Conservation (phyloP, 2,113 vertebrate species). For the Dolichotis patagonum region DNA sequence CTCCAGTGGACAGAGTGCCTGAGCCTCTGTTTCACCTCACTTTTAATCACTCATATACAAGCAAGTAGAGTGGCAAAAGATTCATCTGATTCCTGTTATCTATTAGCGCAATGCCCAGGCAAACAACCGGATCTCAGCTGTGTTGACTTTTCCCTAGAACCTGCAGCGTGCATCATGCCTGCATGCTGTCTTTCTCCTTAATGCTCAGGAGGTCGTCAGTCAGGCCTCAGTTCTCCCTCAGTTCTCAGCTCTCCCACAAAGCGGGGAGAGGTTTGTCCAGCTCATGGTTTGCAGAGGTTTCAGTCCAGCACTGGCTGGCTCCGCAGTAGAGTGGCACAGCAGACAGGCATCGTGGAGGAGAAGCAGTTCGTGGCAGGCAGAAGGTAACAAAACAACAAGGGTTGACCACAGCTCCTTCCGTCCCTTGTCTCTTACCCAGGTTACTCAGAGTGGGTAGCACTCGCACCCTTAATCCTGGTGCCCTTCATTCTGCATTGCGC, state of each 20-base stretch:
- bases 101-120: not conserved
- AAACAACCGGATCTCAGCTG: not conserved
- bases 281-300: not conserved
- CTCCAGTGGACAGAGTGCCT: not conserved
- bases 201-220: not conserved
- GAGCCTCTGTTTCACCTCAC: not conserved
- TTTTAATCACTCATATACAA: not conserved
- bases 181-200: not conserved
- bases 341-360: not conserved
- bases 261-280: not conserved
- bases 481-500: not conserved
- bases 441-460: not conserved
- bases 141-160: not conserved
- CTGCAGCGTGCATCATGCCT: not conserved
- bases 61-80: not conserved
- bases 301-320: not conserved
- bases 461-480: not conserved
- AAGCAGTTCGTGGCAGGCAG: not conserved
- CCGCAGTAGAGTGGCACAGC: not conserved
- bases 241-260: not conserved
- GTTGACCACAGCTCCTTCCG: not conserved
- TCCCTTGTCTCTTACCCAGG: not conserved
- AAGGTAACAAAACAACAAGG: not conserved
- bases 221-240: not conserved
- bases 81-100: not conserved